A percentile compares a stretch with the other conserved stretches of the same genome.
Conservation (phyloP, 2,113 vertebrate genomes). For the Albula glossodonta region DNA sequence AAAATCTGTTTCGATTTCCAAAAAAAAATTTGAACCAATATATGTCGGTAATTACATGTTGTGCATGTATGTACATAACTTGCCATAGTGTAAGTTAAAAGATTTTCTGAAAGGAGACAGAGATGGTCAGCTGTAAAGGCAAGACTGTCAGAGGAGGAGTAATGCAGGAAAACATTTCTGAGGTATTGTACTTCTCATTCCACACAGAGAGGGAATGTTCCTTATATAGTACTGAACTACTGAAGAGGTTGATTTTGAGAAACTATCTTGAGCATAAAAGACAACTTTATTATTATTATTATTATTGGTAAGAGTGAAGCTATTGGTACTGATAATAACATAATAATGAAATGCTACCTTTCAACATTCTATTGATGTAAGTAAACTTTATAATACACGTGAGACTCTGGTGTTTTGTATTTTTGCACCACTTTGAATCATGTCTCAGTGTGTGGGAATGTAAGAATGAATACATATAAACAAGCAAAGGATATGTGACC, state of each 20-base stretch:
- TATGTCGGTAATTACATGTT: not conserved
- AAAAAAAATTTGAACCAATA: not conserved
- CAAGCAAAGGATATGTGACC: not conserved
- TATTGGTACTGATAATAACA: too few species aligned
- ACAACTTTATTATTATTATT: not conserved
- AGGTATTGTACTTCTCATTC: not conserved
- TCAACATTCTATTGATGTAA: too few species aligned
- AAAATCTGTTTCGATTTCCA: not conserved
- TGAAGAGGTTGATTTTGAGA: not conserved
- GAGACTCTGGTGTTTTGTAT: not conserved
- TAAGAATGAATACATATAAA: too few species aligned
- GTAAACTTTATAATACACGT: not conserved
- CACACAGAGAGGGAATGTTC: slow-evolving; percentile 4
- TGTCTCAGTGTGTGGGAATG: not conserved
- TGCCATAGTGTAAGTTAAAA: not conserved
- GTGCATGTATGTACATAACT: not conserved
- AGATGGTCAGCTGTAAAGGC: not conserved
- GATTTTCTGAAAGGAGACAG: not conserved
- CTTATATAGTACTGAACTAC: not conserved
- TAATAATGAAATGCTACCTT: too few species aligned
- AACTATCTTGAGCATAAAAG: not conserved
- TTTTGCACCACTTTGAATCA: not conserved
- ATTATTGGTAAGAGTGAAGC: too few species aligned
- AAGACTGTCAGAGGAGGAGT: not conserved
- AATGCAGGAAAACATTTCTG: not conserved